Base-by-base conservation (phyloP, 2,113 vertebrate species). In the Uria lomvia region DNA sequence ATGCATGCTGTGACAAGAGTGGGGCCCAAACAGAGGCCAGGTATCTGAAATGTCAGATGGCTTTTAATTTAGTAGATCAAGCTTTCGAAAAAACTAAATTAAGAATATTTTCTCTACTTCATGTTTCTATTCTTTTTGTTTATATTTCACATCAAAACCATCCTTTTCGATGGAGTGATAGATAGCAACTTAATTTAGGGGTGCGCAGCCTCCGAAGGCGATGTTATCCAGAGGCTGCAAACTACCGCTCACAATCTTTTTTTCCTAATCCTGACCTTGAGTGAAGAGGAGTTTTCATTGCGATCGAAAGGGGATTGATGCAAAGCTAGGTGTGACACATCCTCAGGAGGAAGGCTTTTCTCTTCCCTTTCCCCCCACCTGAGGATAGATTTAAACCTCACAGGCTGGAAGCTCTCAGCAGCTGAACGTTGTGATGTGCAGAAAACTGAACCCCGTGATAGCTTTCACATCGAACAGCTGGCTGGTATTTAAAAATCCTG, bases 181-280 rank as follows among this genome's bases (percentile, higher is more conserved):
- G 21, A 12, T 27, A 45, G 50, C 12, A 40, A 18, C 29, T 40
- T 50, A 62, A 13, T 55, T 20, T 9, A 18, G 45, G 29, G 30
- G 6, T 72, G 38, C 7, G 3, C 0, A 59, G 58, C 34, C 32
- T 67, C n/a, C 1, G 4, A 3, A 7, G 15, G 14, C 22, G 56
- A 24, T 63, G 52, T 58, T 71, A 50, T 6, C 47, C 23, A 45
- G 21, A 38, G 74, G 30, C 50, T 71, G 62, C 32, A 6, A 82
- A 73, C 49, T 42, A 0, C 32, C n/a, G 29, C 38, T 90, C n/a
- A 11, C 29, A 3, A 5, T 5, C 38, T 42, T 62, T 47, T 90
- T 56, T 16, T n/a, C 16, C 10, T 75, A 53, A 60, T 55, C 24
- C 60, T 45, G 29, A n/a, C 52, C n/a, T 58, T 36, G 47, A 88